These are phyloP conservation scores for Caenorhabditis japonica DNA, from an alignment of 2,888 invertebrate genomes.

Conservation along the genomic window DNA sequence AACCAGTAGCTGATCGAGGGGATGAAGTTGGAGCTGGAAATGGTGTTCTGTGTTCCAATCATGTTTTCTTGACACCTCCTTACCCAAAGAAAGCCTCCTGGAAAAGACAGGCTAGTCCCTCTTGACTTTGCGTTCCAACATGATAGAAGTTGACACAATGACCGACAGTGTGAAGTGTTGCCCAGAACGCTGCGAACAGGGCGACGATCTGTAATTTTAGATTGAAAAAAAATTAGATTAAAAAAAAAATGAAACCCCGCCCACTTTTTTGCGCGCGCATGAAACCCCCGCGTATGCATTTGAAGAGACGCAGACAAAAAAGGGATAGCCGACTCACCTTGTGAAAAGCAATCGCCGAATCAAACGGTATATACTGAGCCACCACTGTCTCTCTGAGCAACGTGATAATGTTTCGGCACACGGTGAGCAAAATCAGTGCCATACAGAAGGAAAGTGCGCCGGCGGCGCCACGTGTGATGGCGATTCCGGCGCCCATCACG, in stretches of 20 bases:
- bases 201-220: conserved; percentile 84
- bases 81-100: conserved; percentile 88
- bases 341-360: conserved; percentile 95
- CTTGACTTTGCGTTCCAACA: conserved; percentile 93
- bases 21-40: conserved; percentile 85
- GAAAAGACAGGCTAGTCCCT: conserved; percentile 91
- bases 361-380: conserved; percentile 92
- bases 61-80: too few relatives aligned
- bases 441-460: conserved; percentile 95
- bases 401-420: conserved; percentile 88
- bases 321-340: too few relatives aligned
- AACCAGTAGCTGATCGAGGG: conserved; percentile 96
- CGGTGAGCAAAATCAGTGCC: conserved; percentile 88
- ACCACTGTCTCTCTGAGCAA: conserved; percentile 93
- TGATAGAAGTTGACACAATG: conserved; percentile 98
- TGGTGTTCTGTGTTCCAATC: too few relatives aligned
- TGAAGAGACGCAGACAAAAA: too few relatives aligned
- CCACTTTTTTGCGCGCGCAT: too few relatives aligned
- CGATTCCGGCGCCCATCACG: conserved; percentile 86
- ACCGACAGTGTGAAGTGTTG: conserved; percentile 90
- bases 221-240: not conserved
- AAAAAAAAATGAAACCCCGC: too few relatives aligned
- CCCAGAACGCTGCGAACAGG: conserved; percentile 92
- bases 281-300: too few relatives aligned
- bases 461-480: conserved; percentile 79